Evolutionary conservation across 2,888 invertebrate genomes (phyloP).

Genomic region (Tetanocera ferruginea): DNA sequence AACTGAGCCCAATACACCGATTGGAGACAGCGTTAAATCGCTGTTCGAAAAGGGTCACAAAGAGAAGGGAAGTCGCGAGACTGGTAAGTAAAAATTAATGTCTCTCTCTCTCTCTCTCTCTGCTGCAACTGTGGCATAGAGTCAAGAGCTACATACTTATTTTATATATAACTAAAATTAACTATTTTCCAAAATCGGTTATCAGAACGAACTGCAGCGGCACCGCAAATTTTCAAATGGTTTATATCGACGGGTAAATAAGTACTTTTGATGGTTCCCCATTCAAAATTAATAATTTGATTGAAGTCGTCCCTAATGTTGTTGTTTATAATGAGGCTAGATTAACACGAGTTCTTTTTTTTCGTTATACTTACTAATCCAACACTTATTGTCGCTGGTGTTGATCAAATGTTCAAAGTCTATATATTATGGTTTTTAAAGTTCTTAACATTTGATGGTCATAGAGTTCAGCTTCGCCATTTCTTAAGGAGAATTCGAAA

Average conservation of each 20-base stretch:
- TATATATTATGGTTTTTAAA: too few relatives aligned
- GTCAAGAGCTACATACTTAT: background rate
- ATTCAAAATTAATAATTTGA: background rate
- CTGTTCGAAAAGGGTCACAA: conserved; percentile 57
- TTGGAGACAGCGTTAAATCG: conserved; percentile 60
- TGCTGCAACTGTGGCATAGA: background rate
- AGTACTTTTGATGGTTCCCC: background rate
- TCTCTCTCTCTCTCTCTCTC: too few relatives aligned
- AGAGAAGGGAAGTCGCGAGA: conserved; percentile 62
- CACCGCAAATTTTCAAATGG: conserved; percentile 65
- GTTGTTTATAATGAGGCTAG: background rate
- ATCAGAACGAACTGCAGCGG: conserved; percentile 62
- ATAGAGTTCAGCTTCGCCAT: too few relatives aligned
- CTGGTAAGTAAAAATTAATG: conserved; percentile 57
- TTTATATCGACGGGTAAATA: conserved; percentile 67
- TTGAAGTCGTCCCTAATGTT: background rate
- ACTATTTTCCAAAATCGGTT: conserved; percentile 23
- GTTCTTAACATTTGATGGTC: too few relatives aligned
- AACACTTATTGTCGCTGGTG: background rate
- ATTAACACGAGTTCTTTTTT: background rate
- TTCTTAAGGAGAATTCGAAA: background rate
- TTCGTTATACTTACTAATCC: background rate
- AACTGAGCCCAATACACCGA: conserved; percentile 55
- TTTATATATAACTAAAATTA: background rate
- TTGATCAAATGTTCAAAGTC: background rate